Conservation (phyloP, 2,888 invertebrate species). For the Leistus spinibarbis region DNA sequence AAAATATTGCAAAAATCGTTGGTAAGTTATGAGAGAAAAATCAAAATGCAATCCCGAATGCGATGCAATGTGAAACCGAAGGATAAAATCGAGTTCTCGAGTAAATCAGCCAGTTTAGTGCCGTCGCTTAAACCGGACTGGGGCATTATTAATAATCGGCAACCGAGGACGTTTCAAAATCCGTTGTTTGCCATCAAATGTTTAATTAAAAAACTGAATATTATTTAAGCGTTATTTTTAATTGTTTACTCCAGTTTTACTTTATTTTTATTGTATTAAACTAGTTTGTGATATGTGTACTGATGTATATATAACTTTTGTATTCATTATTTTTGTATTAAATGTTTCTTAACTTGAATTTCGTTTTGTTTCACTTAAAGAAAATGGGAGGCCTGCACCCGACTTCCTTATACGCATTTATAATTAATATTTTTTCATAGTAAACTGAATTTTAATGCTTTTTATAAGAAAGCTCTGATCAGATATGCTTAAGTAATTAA, state of each 20-base stretch:
- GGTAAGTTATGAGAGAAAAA: slow-evolving; percentile 48
- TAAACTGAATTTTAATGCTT: too few relatives aligned
- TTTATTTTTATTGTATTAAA: not conserved
- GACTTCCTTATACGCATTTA: too few relatives aligned
- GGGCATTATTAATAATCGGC: slow-evolving; percentile 51
- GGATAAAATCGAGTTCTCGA: not conserved
- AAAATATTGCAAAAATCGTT: slow-evolving; percentile 49
- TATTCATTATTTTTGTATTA: too few relatives aligned
- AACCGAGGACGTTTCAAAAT: slow-evolving; percentile 51
- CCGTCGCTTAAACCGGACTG: slow-evolving; percentile 52
- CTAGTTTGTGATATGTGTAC: not conserved
- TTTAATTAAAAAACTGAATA: slow-evolving; percentile 40
- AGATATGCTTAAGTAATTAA: not conserved
- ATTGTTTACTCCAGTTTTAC: too few relatives aligned
- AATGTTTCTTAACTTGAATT: too few relatives aligned
- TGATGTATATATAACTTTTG: too few relatives aligned
- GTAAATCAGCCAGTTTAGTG: not conserved
- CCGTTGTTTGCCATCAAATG: slow-evolving; percentile 49
- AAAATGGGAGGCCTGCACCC: too few relatives aligned
- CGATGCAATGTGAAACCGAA: not conserved
- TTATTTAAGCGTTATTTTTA: not conserved
- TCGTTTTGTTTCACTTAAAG: too few relatives aligned
- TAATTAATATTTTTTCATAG: too few relatives aligned
- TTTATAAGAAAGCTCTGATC: too few relatives aligned
- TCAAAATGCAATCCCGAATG: slow-evolving; percentile 48